These are phyloP conservation scores for Aurelia sp. DNA, from an alignment of 30 jellyfish, hydroid and myxozoan genomes.

Conservation along the genomic window DNA sequence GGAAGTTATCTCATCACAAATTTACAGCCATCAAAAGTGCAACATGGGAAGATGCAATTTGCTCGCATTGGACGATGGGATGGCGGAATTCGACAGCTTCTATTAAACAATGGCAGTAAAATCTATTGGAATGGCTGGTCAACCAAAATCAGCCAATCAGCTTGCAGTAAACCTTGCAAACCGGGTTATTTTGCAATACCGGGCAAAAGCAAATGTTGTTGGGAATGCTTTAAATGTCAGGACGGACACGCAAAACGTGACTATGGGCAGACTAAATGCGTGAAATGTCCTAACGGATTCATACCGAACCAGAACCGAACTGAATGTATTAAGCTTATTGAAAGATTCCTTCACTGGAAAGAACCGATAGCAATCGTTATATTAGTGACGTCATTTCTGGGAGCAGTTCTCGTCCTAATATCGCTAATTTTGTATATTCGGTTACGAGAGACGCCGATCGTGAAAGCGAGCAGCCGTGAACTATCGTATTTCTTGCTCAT, in stretches of 20 bases:
- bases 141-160: slow-evolving; percentile 46
- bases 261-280: slow-evolving; percentile 56
- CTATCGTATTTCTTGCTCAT: slow-evolving; percentile 66
- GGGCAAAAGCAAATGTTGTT: slow-evolving; percentile 85
- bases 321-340: slow-evolving; percentile 56
- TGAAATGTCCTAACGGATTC: slow-evolving; percentile 54
- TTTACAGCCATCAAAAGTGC: slow-evolving; percentile 18
- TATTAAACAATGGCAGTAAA: slow-evolving; percentile 9
- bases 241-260: slow-evolving; percentile 46
- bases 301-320: slow-evolving; percentile 67
- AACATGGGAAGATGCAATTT: slow-evolving; percentile 20
- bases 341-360: slow-evolving; percentile 31
- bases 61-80: slow-evolving; percentile 75
- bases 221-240: slow-evolving; percentile 86
- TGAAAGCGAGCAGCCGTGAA: slow-evolving; percentile 83
- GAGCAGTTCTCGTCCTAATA: slow-evolving; percentile 37
- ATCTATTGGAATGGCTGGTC: slow-evolving; percentile 69
- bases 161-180: slow-evolving; percentile 81
- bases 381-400: slow-evolving; percentile 48
- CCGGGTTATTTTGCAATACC: slow-evolving; percentile 83
- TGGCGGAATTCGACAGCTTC: slow-evolving; percentile 41
- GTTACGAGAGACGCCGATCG: slow-evolving; percentile 82
- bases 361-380: slow-evolving; percentile 44
- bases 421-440: slow-evolving; percentile 52
- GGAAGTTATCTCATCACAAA: slow-evolving; percentile 63